Evolutionary conservation across 2,113 vertebrate species (phyloP).

Genomic region (Bostrychus sinensis): DNA sequence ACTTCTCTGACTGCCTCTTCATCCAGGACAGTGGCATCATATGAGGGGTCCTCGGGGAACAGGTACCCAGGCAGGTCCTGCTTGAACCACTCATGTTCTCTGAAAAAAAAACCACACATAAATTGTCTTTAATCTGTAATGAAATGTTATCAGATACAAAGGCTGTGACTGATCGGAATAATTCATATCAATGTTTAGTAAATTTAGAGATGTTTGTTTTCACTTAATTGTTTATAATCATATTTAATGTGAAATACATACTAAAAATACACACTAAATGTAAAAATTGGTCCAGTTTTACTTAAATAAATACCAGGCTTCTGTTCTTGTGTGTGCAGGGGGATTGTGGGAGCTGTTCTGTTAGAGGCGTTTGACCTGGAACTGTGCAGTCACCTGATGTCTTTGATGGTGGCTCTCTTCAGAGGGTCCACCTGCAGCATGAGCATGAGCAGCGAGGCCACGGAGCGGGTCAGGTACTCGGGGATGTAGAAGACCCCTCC

Average conservation of each 20-base stretch:
- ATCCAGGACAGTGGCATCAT: constrained; percentile 90
- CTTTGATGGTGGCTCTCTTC: constrained; percentile 97
- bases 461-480: constrained; percentile 91
- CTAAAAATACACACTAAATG: too few relatives aligned
- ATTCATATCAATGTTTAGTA: too few relatives aligned
- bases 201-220: too few relatives aligned
- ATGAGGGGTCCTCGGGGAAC: constrained; percentile 96
- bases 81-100: constrained; percentile 98
- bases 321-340: too few relatives aligned
- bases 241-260: too few relatives aligned
- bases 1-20: constrained; percentile 96
- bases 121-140: too few relatives aligned
- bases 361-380: neutral
- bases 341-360: too few relatives aligned
- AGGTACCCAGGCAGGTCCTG: constrained; percentile 95
- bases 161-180: too few relatives aligned
- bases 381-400: constrained; percentile 86
- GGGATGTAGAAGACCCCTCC: constrained; percentile 99
- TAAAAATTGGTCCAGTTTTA: too few relatives aligned
- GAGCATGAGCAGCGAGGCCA: constrained; percentile 92
- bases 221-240: too few relatives aligned
- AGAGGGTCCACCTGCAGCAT: constrained; percentile 98
- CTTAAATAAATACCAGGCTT: too few relatives aligned
- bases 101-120: constrained; percentile 48
- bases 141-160: too few relatives aligned